These are phyloP conservation scores for Margaritifera margaritifera DNA, from an alignment of 2,888 invertebrate genomes.

Conservation along the genomic window DNA sequence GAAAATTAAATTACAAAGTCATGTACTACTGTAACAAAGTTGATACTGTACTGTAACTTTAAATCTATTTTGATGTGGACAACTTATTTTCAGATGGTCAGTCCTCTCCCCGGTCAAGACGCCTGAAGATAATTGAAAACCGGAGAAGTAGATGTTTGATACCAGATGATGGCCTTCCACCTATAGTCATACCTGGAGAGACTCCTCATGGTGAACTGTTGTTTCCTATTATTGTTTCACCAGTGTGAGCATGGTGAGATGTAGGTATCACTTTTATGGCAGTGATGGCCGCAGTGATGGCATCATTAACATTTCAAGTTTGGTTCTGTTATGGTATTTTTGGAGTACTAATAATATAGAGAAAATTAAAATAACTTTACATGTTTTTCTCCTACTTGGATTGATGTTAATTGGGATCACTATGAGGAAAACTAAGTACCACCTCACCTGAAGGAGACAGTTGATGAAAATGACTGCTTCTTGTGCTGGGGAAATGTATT, in stretches of 20 bases:
- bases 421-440: too few relatives aligned
- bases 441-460: too few relatives aligned
- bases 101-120: conserved; percentile 42
- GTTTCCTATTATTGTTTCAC: not conserved
- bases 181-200: conserved; percentile 53
- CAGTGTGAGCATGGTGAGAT: not conserved
- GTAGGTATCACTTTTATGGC: too few relatives aligned
- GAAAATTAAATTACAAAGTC: conserved; percentile 1
- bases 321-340: too few relatives aligned
- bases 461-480: too few relatives aligned
- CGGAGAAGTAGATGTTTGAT: conserved; percentile 57
- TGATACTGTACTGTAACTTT: not conserved
- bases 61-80: conserved; percentile 6
- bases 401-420: too few relatives aligned
- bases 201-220: conserved; percentile 20
- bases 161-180: conserved; percentile 69
- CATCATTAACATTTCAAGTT: too few relatives aligned
- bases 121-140: conserved; percentile 43
- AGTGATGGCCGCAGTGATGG: too few relatives aligned
- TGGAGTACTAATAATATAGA: too few relatives aligned
- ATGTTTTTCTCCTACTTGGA: too few relatives aligned
- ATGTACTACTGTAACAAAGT: not conserved
- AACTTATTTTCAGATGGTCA: conserved; percentile 47
- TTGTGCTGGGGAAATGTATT: too few relatives aligned
- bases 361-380: too few relatives aligned